Percentiles rank a stretch among this genome's conserved stretches.
These are phyloP conservation scores for Caenorhabditis sp. DNA, from an alignment of 2,888 invertebrate species.

Conservation along the genomic window DNA sequence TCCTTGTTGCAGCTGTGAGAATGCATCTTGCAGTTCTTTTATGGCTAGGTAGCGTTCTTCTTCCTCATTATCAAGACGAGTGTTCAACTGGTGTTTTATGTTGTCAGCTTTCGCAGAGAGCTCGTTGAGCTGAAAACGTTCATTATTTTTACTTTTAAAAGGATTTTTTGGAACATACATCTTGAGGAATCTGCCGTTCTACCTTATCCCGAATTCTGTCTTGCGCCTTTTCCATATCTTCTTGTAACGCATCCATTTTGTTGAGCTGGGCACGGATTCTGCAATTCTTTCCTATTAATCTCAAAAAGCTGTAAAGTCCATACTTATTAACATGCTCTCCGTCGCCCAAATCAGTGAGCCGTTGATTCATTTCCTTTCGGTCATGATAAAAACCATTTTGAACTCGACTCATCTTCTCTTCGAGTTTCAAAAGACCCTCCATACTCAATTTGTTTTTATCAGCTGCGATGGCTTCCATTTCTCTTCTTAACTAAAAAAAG, in stretches of 20 bases:
- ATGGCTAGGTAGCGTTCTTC: constrained; percentile 81
- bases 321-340: constrained; percentile 65
- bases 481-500: constrained; percentile 77
- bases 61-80: constrained; percentile 81
- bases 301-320: background rate
- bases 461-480: constrained; percentile 82
- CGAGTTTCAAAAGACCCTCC: constrained; percentile 82
- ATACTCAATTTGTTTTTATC: constrained; percentile 83
- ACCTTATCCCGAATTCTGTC: constrained; percentile 81
- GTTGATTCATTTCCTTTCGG: constrained; percentile 62
- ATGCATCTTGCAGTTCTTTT: constrained; percentile 82
- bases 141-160: too few relatives aligned
- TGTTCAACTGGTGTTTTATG: constrained; percentile 79
- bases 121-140: constrained; percentile 79
- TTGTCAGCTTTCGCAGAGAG: constrained; percentile 81
- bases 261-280: constrained; percentile 73
- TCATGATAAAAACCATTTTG: constrained; percentile 75
- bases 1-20: constrained; percentile 71
- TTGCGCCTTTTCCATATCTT: constrained; percentile 81
- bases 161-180: too few relatives aligned
- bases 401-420: constrained; percentile 81
- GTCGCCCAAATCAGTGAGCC: constrained; percentile 63
- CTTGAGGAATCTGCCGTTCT: constrained; percentile 81
- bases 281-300: background rate
- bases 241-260: constrained; percentile 79